A percentile compares a stretch with the other conserved stretches of the same genome.
These are phyloP conservation scores for Chamaea fasciata DNA, from an alignment of 2,113 vertebrate species.

Conservation along the genomic window DNA sequence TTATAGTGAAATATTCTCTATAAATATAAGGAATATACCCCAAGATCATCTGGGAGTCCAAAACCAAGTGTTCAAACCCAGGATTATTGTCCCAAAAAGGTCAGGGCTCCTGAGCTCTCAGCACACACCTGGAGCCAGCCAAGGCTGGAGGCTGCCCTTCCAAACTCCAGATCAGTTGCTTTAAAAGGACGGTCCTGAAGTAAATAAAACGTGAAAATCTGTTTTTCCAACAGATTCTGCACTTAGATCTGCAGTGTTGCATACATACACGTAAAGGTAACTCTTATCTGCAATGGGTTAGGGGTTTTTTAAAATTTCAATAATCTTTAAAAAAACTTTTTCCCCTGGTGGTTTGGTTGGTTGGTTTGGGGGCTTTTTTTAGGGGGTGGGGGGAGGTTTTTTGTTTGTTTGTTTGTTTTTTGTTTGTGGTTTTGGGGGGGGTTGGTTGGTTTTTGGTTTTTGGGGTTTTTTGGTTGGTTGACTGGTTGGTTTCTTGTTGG, in stretches of 20 bases:
- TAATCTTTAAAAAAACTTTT: background rate
- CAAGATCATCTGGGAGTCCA: background rate
- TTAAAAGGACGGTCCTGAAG: background rate
- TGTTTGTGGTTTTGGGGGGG: background rate
- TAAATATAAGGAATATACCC: background rate
- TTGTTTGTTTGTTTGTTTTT: too few species aligned
- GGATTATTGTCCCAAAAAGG: background rate
- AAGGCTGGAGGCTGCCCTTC: background rate
- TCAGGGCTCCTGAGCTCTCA: background rate
- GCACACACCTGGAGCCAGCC: background rate
- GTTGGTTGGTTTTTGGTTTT: background rate
- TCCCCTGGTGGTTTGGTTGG: rapidly evolving
- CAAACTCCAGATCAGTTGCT: background rate
- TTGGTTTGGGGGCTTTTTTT: background rate
- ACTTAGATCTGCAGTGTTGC: background rate
- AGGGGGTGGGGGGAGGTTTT: too few species aligned
- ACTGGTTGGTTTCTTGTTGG: too few species aligned
- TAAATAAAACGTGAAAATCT: background rate
- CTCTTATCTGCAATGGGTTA: rapidly evolving
- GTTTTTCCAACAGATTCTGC: background rate
- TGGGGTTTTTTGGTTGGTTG: too few species aligned
- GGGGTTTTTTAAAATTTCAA: rapidly evolving
- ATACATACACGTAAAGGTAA: background rate
- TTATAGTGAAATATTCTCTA: background rate
- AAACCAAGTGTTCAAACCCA: background rate